Conservation (phyloP, 2,888 invertebrate species). For the Melitaea athalia region DNA sequence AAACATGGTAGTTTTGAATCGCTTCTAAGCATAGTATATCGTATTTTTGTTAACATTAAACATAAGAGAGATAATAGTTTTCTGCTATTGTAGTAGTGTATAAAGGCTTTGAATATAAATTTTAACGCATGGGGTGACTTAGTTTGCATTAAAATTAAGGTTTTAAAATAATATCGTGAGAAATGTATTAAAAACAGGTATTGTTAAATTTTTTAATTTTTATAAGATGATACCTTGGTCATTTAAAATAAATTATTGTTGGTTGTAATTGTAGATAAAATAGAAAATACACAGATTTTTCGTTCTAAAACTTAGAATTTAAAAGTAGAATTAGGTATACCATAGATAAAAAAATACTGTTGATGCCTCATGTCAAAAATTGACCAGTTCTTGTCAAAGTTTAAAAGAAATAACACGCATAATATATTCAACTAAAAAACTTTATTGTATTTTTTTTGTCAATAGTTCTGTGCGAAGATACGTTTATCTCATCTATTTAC, state of each 20-base stretch:
- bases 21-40: background rate
- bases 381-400: background rate
- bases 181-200: background rate
- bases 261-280: no score
- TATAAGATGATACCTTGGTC: background rate
- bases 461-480: background rate
- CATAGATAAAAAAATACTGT: background rate
- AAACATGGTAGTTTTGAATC: background rate
- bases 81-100: background rate
- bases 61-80: background rate
- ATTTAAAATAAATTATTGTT: background rate
- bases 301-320: no score
- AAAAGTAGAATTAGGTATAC: no score
- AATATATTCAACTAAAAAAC: background rate
- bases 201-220: background rate
- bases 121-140: background rate
- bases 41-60: background rate
- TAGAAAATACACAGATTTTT: no score
- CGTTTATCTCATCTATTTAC: background rate
- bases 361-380: background rate
- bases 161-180: background rate
- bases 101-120: conserved; percentile 6
- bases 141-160: background rate
- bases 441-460: background rate
- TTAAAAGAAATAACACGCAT: background rate